These are phyloP conservation scores for Hirudo medicinalis DNA, from an alignment of 1,140 invertebrate species.

Conservation along the genomic window DNA sequence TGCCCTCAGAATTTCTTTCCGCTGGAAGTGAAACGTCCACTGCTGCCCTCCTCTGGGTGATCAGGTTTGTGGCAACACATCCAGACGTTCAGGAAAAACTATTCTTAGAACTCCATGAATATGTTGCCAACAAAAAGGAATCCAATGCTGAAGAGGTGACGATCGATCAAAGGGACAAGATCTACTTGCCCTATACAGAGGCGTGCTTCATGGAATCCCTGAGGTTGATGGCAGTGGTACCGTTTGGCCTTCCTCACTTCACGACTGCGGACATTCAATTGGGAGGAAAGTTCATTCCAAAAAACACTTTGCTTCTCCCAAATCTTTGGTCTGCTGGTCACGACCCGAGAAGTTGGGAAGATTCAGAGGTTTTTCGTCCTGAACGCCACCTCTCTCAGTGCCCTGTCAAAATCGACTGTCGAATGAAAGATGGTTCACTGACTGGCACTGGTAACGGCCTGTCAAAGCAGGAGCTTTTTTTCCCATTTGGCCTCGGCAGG, in stretches of 20 bases:
- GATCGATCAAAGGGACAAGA: constrained; percentile 28
- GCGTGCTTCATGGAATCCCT: constrained; percentile 30
- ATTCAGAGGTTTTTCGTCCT: constrained; percentile 55
- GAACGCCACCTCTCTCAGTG: constrained; percentile 43
- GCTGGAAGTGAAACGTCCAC: constrained; percentile 37
- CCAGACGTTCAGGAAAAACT: constrained; percentile 31
- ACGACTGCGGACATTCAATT: constrained; percentile 28
- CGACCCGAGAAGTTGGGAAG: constrained; percentile 45
- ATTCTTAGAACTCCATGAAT: background rate
- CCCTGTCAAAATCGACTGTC: background rate
- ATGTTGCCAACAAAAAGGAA: constrained; percentile 20
- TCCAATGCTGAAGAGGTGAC: constrained; percentile 30
- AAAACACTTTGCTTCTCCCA: constrained; percentile 32
- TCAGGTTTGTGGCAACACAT: constrained; percentile 35
- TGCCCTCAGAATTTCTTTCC: constrained; percentile 29
- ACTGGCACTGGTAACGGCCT: background rate
- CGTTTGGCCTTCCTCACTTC: constrained; percentile 36
- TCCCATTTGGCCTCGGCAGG: constrained; percentile 19
- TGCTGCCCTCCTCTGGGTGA: constrained; percentile 34
- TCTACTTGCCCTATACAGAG: constrained; percentile 30
- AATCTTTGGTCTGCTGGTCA: constrained; percentile 31
- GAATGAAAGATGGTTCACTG: background rate
- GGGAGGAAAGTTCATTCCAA: constrained; percentile 33
- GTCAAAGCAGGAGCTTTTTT: background rate
- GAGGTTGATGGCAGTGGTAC: constrained; percentile 29